Percentiles rank a stretch among this genome's conserved stretches.
phyloP scores from a whole-genome alignment of 2,113 vertebrate genomes.

The Brachyistius frenatus region DNA sequence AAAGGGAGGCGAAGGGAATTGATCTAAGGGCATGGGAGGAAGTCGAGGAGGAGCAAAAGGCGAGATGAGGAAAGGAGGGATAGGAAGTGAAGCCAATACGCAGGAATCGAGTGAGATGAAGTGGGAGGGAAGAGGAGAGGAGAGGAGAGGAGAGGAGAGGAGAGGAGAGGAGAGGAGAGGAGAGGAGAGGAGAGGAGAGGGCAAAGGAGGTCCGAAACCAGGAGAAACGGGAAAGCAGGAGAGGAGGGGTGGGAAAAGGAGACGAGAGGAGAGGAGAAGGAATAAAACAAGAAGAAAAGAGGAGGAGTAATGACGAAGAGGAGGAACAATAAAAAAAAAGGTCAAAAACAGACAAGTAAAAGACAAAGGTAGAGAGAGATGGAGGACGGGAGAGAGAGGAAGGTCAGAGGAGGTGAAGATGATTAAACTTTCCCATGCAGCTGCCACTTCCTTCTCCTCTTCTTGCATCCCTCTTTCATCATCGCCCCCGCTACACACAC shows the following conservation, averaged over 20 bases:
- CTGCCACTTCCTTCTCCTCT: slow-evolving; percentile 38
- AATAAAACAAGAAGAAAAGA: background rate
- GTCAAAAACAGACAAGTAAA: too few species aligned
- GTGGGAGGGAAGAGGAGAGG: slow-evolving; percentile 58
- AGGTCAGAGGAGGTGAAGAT: slow-evolving; percentile 47
- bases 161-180: background rate
- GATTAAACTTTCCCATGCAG: slow-evolving; percentile 40
- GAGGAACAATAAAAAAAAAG: background rate
- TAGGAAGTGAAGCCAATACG: too few species aligned
- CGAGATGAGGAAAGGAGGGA: too few species aligned
- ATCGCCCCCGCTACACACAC: slow-evolving; percentile 26
- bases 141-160: slow-evolving; percentile 76
- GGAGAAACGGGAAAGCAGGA: background rate
- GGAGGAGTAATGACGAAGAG: background rate
- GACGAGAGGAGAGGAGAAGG: background rate
- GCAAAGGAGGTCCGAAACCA: background rate
- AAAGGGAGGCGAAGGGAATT: too few species aligned
- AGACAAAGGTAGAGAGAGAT: background rate
- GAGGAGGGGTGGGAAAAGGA: too few species aligned
- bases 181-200: background rate
- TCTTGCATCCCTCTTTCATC: slow-evolving; percentile 65
- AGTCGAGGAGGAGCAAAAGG: too few species aligned
- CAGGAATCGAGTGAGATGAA: too few species aligned
- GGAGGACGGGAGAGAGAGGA: background rate
- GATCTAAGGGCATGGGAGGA: too few species aligned